These are phyloP conservation scores for Lymantria dispar DNA, from an alignment of 2,888 invertebrate genomes.

Conservation along the genomic window DNA sequence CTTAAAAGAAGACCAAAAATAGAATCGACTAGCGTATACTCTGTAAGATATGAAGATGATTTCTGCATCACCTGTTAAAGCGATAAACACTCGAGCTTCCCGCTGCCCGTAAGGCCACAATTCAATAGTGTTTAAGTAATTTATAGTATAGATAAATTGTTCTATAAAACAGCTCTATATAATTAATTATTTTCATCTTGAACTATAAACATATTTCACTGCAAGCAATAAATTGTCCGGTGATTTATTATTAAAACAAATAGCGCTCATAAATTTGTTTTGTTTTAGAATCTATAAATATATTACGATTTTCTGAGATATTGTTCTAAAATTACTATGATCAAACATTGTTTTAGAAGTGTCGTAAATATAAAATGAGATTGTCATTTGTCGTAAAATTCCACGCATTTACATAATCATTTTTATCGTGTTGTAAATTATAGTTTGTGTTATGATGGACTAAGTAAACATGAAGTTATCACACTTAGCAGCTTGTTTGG, in stretches of 20 bases:
- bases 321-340: neutral
- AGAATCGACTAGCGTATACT: too few relatives aligned
- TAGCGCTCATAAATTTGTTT: slow-evolving; percentile 10
- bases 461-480: too few relatives aligned
- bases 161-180: slow-evolving; percentile 26
- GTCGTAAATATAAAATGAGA: neutral
- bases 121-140: slow-evolving; percentile 27
- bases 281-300: slow-evolving; percentile 5
- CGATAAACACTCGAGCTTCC: neutral
- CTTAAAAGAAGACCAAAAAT: too few relatives aligned
- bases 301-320: slow-evolving; percentile 2
- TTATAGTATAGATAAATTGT: slow-evolving; percentile 34
- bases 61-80: too few relatives aligned
- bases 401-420: neutral
- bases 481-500: too few relatives aligned
- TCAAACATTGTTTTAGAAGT: neutral
- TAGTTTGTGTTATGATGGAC: too few relatives aligned
- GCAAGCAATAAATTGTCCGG: slow-evolving; percentile 22
- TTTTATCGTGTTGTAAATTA: neutral
- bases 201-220: slow-evolving; percentile 16
- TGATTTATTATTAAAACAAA: slow-evolving; percentile 18
- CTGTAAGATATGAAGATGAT: too few relatives aligned
- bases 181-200: slow-evolving; percentile 27
- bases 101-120: slow-evolving; percentile 14
- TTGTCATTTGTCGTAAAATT: neutral